Evolutionary conservation across 2,797 vertebrate genomes (phyloP), one percentile per base, ranked within the genome.

Genomic region (Macropodus opercularis): DNA sequence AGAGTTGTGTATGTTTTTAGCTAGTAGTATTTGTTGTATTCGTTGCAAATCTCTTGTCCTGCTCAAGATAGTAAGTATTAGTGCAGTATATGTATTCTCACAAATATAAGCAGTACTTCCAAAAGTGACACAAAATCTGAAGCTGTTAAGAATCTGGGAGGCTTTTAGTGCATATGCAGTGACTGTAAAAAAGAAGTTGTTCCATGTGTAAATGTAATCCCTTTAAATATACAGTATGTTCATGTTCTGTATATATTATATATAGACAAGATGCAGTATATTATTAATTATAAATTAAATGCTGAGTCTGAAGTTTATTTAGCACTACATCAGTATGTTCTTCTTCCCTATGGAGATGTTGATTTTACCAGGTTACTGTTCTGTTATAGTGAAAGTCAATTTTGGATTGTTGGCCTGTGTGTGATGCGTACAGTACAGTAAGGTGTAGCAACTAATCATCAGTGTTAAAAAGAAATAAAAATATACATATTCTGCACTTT

Each of bases 161-260:
- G 83, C 56, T 85, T 74, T 78, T 71, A 72, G 78, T 87, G 72
- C 77, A 53, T 59, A 38, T 54, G 38, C 79, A 66, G 72, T 79
- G 71, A 79, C 75, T 76, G 69, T 76, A 63, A 70, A 80, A 57
- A 64, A 41, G 48, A 35, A 63, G 64, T 41, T 72, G 77, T 81
- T 92, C 76, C 65, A 70, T 36, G 88, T 92, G 87, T 90, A 88
- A 75, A 86, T 88, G 89, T 85, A 41, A 72, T 65, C 74, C 84
- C 82, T 84, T 86, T 86, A 85, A 83, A 59, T 70, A 69, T 51
- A 66, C 53, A 69, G 72, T 85, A 52, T 66, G 61, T 69, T 56
- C 62, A 62, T 63, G 69, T 83, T 73, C 67, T 90, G 87, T 91
- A 88, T 67, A 91, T 89, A 87, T 60, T 84, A 87, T 84, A 85